phyloP scores from a whole-genome alignment of 2,113 vertebrate genomes.

The Aspiorhynchus laticeps region DNA sequence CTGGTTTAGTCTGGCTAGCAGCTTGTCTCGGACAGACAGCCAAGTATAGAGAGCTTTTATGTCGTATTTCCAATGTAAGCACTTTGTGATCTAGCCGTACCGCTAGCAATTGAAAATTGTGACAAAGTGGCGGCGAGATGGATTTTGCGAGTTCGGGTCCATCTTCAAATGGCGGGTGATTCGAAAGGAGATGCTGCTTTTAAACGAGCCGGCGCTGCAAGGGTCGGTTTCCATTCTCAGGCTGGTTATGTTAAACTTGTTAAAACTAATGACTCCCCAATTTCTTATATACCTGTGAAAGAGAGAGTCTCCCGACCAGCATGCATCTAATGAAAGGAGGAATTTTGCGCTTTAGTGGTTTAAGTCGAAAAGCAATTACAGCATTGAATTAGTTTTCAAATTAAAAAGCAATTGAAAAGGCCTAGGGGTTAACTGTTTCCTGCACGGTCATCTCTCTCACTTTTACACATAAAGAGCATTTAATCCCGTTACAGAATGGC shows the following conservation, averaged over 20 bases:
- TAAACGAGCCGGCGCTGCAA: neutral
- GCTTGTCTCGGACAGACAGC: conserved; percentile 21
- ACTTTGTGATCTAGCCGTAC: neutral
- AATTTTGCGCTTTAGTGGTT: conserved; percentile 86
- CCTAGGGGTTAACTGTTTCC: conserved; percentile 85
- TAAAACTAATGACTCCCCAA: conserved; percentile 48
- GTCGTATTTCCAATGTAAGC: conserved; percentile 27
- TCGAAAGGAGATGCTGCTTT: neutral
- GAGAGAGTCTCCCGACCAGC: conserved; percentile 29
- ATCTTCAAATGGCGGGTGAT: too few species aligned
- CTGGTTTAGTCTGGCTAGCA: conserved; percentile 32
- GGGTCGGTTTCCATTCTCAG: conserved; percentile 30
- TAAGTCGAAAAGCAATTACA: conserved; percentile 88
- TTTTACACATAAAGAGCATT: conserved; percentile 59
- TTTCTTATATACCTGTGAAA: conserved; percentile 38
- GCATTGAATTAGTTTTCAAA: conserved; percentile 87
- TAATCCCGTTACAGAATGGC: conserved; percentile 52
- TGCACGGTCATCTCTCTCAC: conserved; percentile 65
- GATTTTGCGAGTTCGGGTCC: neutral
- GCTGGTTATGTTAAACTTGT: conserved; percentile 50
- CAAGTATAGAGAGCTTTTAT: conserved; percentile 35
- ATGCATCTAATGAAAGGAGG: conserved; percentile 80
- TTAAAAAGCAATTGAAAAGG: conserved; percentile 84
- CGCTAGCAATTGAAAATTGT: neutral
- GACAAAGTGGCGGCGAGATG: neutral